These are phyloP conservation scores for Daubentonia madagascariensis DNA, from an alignment of 2,113 vertebrate species.

Conservation along the genomic window DNA sequence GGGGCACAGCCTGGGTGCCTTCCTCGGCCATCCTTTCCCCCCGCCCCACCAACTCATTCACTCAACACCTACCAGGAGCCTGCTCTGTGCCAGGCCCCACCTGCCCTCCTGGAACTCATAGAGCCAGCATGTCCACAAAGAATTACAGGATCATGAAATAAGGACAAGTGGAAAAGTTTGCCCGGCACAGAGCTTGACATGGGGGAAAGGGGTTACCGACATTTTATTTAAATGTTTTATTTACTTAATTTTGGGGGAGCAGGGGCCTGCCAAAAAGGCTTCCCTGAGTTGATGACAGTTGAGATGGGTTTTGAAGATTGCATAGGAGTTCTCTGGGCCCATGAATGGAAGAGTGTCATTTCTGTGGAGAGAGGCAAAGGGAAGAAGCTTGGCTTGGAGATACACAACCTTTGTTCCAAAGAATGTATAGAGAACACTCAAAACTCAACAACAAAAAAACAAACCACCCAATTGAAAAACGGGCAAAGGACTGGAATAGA, in stretches of 20 bases:
- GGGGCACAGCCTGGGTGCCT: neutral
- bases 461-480: neutral
- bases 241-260: neutral
- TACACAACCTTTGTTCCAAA: neutral
- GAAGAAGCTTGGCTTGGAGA: neutral
- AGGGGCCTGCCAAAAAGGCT: neutral
- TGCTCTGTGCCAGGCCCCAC: neutral
- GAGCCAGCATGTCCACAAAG: neutral
- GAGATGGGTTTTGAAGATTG: neutral
- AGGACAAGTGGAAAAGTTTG: neutral
- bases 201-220: rapidly evolving
- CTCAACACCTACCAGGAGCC: neutral
- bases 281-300: neutral
- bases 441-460: neutral
- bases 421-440: neutral
- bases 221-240: neutral
- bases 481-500: neutral
- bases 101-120: neutral
- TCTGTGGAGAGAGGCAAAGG: neutral
- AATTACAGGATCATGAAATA: neutral
- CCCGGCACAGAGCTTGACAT: too few species aligned
- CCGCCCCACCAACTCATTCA: neutral
- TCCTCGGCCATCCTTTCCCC: neutral
- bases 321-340: neutral
- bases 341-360: neutral